Evolutionary conservation across 2,797 vertebrate species (phyloP).

Genomic region (Microctenopoma stevenorrisi): DNA sequence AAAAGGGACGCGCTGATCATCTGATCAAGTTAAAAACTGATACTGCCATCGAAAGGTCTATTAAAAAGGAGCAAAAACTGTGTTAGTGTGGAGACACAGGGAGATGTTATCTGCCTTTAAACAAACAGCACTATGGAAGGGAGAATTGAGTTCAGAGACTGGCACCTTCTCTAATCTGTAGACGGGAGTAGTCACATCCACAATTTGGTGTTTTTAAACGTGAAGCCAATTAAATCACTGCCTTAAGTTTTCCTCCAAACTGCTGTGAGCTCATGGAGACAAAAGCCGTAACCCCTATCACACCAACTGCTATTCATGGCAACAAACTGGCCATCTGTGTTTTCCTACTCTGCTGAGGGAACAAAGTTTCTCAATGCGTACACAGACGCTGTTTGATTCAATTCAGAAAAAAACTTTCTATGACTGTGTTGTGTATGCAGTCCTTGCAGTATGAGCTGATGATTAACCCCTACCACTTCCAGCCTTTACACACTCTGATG

Average conservation of each 20-base stretch:
- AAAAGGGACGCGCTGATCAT: too few species aligned
- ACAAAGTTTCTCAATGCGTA: slow-evolving; percentile 68
- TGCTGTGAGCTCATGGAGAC: slow-evolving; percentile 5
- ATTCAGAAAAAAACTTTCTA: slow-evolving; percentile 35
- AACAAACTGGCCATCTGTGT: slow-evolving; percentile 57
- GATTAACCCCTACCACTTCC: slow-evolving; percentile 62
- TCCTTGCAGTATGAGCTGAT: slow-evolving; percentile 45
- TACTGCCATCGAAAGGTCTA: not conserved
- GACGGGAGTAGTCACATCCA: not conserved
- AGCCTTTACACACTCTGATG: slow-evolving; percentile 53
- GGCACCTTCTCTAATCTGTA: not conserved
- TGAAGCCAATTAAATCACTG: slow-evolving; percentile 6
- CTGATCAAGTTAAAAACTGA: not conserved
- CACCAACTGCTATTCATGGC: slow-evolving; percentile 53
- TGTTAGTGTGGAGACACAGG: not conserved
- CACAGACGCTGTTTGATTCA: slow-evolving; percentile 47
- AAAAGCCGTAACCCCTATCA: slow-evolving; percentile 16
- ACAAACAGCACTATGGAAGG: slow-evolving; percentile 15
- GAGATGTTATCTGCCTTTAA: slow-evolving; percentile 18
- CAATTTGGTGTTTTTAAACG: not conserved
- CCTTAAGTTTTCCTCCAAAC: slow-evolving; percentile 20
- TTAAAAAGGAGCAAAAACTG: not conserved
- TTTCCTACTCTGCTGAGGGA: slow-evolving; percentile 43
- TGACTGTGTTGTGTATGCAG: slow-evolving; percentile 34
- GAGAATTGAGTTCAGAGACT: not conserved